Conservation (phyloP, 1,140 invertebrate species). For the Brachionus manjavacas region DNA sequence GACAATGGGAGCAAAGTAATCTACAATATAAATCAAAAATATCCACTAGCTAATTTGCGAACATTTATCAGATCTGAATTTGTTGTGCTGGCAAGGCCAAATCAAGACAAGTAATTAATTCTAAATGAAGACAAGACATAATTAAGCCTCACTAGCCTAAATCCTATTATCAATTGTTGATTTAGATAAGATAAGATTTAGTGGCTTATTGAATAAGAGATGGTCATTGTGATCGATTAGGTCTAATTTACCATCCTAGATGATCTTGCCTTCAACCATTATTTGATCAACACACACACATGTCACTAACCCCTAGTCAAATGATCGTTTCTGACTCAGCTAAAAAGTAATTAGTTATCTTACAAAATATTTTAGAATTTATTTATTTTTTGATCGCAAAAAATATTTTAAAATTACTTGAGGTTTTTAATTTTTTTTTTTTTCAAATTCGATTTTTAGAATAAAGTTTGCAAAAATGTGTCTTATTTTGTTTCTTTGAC, state of each 20-base stretch:
- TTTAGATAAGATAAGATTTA: neutral
- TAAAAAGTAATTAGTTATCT: neutral
- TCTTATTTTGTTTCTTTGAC: too few relatives aligned
- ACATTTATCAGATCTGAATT: neutral
- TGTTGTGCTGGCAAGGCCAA: neutral
- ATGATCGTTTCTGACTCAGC: neutral
- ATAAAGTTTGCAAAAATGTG: too few relatives aligned
- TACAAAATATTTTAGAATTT: neutral
- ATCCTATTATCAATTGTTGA: neutral
- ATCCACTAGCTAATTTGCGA: neutral
- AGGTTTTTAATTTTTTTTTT: too few relatives aligned
- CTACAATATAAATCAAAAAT: conserved; percentile 36
- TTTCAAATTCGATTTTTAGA: too few relatives aligned
- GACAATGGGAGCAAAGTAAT: neutral
- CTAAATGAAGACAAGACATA: neutral
- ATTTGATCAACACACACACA: neutral
- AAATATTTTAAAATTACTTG: too few relatives aligned
- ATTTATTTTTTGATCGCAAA: too few relatives aligned
- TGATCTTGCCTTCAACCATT: neutral
- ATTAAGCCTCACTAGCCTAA: neutral
- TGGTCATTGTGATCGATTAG: conserved; percentile 1
- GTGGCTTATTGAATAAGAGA: neutral
- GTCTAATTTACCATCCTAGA: neutral
- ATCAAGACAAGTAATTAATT: conserved; percentile 13
- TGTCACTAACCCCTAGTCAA: neutral